These are phyloP conservation scores for Lingula anatina DNA, from an alignment of 2,888 invertebrate genomes.

Conservation along the genomic window DNA sequence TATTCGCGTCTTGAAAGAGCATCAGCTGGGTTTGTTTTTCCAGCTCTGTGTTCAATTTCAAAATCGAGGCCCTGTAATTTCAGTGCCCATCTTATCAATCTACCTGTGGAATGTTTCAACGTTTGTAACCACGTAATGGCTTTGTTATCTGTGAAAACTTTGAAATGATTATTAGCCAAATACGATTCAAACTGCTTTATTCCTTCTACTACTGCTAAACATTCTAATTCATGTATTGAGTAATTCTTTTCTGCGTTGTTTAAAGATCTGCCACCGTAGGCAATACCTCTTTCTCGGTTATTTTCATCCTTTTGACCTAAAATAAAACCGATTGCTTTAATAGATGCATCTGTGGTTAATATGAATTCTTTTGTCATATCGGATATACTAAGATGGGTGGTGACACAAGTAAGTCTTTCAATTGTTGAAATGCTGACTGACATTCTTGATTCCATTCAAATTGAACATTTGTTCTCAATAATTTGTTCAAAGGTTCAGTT, in stretches of 20 bases:
- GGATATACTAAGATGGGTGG: constrained; percentile 6
- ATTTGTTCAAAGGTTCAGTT: constrained; percentile 25
- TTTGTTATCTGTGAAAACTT: too few relatives aligned
- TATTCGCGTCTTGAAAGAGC: too few relatives aligned
- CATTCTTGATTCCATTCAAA: constrained; percentile 24
- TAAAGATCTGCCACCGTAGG: not conserved
- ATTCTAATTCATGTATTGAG: not conserved
- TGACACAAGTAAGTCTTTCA: constrained; percentile 27
- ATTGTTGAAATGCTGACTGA: constrained; percentile 21
- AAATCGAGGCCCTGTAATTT: too few relatives aligned
- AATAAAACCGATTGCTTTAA: constrained; percentile 4
- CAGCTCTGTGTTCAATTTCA: too few relatives aligned
- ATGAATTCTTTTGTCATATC: constrained; percentile 4
- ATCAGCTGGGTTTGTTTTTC: too few relatives aligned
- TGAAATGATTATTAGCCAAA: too few relatives aligned
- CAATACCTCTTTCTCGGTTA: not conserved
- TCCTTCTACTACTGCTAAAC: too few relatives aligned
- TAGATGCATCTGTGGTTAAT: constrained; percentile 9
- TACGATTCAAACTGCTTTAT: too few relatives aligned
- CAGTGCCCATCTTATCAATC: too few relatives aligned
- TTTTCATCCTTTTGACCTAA: constrained; percentile 7
- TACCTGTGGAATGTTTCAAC: too few relatives aligned
- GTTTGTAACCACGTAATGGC: too few relatives aligned
- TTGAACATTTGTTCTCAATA: constrained; percentile 21
- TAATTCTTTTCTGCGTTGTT: not conserved